phyloP scores from a whole-genome alignment of 1,140 invertebrate genomes.

The Drosophila takahashii region DNA sequence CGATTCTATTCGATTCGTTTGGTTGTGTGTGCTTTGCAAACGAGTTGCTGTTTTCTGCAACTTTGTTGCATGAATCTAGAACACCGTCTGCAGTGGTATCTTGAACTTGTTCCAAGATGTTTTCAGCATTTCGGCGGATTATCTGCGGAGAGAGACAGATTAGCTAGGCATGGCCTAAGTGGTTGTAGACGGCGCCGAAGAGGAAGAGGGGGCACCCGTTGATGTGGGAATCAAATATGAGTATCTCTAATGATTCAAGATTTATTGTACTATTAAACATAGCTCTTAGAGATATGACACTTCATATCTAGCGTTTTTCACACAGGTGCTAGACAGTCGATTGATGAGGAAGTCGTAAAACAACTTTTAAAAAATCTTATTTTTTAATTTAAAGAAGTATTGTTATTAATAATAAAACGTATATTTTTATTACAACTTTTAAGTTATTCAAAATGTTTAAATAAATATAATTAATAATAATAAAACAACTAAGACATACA shows the following conservation, averaged over 20 bases:
- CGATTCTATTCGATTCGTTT: constrained; percentile 12
- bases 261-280: constrained; percentile 8
- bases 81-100: constrained; percentile 53
- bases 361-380: background rate
- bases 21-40: constrained; percentile 33
- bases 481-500: no score
- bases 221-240: background rate
- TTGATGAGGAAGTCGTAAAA: background rate
- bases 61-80: constrained; percentile 72
- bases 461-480: no score
- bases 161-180: constrained; percentile 28
- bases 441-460: no score
- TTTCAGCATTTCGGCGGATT: constrained; percentile 24
- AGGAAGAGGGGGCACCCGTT: background rate
- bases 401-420: no score
- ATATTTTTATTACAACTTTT: no score
- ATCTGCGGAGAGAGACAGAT: constrained; percentile 26
- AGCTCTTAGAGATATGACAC: background rate
- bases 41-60: constrained; percentile 57
- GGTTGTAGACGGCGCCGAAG: constrained; percentile 8
- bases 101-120: constrained; percentile 54
- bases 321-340: background rate
- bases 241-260: constrained; percentile 13
- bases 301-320: background rate
- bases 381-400: no score